phyloP scores from a whole-genome alignment of 2,113 vertebrate genomes.

The Solea solea region DNA sequence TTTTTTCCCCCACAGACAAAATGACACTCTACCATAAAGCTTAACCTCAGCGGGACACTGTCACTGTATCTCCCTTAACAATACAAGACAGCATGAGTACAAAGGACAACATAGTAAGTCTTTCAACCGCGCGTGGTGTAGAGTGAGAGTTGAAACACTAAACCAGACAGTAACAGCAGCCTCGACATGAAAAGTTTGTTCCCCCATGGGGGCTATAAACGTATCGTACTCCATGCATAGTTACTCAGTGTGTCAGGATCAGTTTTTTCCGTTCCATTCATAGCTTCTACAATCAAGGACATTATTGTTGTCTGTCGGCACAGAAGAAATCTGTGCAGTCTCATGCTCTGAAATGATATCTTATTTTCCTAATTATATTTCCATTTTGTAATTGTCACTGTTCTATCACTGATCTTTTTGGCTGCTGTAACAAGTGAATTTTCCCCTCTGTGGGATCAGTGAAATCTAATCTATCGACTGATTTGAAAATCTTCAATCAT shows the following conservation, averaged over 20 bases:
- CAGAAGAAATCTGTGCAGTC: background rate
- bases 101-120: slow-evolving; percentile 12
- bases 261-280: slow-evolving; percentile 28
- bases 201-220: slow-evolving; percentile 24
- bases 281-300: background rate
- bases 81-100: background rate
- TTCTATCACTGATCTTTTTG: too few relatives aligned
- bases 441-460: too few relatives aligned
- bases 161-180: background rate
- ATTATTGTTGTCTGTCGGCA: slow-evolving; percentile 13
- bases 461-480: too few relatives aligned
- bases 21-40: background rate
- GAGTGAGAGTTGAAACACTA: slow-evolving; percentile 10
- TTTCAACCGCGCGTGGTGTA: background rate
- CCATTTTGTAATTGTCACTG: too few relatives aligned
- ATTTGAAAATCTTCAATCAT: too few relatives aligned
- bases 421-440: too few relatives aligned
- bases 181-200: slow-evolving; percentile 30
- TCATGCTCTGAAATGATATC: background rate
- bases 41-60: background rate
- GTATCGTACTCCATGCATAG: background rate
- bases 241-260: slow-evolving; percentile 13
- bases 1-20: too few relatives aligned
- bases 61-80: background rate
- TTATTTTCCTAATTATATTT: too few relatives aligned